Base-by-base conservation (phyloP, 2,113 vertebrate genomes). In the Ochotona curzoniae region DNA sequence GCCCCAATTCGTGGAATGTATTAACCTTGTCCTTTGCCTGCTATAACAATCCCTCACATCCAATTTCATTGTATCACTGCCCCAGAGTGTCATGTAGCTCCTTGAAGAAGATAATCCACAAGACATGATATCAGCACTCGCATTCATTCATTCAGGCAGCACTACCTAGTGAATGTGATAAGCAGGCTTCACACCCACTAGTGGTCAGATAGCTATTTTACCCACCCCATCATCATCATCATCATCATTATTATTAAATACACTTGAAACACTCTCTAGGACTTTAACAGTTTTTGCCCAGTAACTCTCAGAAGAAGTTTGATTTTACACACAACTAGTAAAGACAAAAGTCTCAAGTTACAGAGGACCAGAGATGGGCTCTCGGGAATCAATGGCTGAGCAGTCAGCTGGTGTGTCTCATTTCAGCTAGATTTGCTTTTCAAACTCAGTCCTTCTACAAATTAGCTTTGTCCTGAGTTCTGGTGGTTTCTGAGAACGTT, bases 391-490 rank as follows among this genome's bases (percentile, higher is more conserved):
- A 90, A 83, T 23, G 61, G 35, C 57, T 73, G 49, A 38, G 78
- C 61, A 32, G 17, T 88, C 26, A 71, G 28, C 47, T 86, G 17
- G 32, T 38, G 78, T 57, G 32, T 60, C 51, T 83, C 80, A 92
- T 71, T 83, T 90, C 83, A 79, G n/a, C 83, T 32, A 51, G 13
- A 78, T 94, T 63, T 80, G 28, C 61, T 63, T 85, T 74, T 78
- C 51, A 8, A 87, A 87, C 23, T 69, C 8, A 79, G 21, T 4
- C 14, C 73, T 83, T 18, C 14, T 18, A 60, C 81, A 64, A 61
- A 86, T 49, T 86, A 75, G 12, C 44, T 89, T 89, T 78, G 21
- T 75, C 12, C 75, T 94, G 25, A 82, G 11, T n/a, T 20, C n/a
- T 61, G 64, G 51, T 63, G 49, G n/a, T 60, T 90, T 74, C 76